Conservation (phyloP, 2,797 vertebrate species). For the Otolemur crassicaudatus region DNA sequence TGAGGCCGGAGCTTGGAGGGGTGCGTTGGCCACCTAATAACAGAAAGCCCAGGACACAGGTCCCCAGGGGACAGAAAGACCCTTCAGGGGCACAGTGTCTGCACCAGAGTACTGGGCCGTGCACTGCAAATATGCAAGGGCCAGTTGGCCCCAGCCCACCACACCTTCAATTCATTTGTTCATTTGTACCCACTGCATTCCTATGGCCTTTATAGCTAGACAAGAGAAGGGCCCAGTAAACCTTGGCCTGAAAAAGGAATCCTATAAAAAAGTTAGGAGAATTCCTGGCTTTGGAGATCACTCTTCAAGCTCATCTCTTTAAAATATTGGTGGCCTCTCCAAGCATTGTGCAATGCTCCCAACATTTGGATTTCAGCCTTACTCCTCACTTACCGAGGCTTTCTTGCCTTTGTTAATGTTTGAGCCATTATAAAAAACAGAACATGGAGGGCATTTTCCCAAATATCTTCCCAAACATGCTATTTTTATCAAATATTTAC, state of each 20-base stretch:
- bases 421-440: conserved; percentile 10
- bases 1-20: accelerated
- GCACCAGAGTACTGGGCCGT: no score
- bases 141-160: neutral
- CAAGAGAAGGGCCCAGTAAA: neutral
- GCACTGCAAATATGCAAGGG: neutral
- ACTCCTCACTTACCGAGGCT: neutral
- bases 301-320: neutral
- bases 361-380: neutral
- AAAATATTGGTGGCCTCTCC: neutral
- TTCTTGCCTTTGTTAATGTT: neutral
- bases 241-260: neutral
- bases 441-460: neutral
- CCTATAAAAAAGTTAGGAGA: neutral
- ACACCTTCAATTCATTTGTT: neutral
- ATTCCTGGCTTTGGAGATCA: neutral
- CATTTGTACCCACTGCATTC: neutral
- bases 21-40: accelerated
- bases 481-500: conserved; percentile 13
- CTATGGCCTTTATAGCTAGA: neutral
- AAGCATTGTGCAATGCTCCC: neutral
- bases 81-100: neutral
- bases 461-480: neutral
- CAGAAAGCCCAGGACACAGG: neutral
- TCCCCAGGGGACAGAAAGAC: accelerated